phyloP scores from a whole-genome alignment of 1,140 invertebrate genomes.

The Nebria ingens region DNA sequence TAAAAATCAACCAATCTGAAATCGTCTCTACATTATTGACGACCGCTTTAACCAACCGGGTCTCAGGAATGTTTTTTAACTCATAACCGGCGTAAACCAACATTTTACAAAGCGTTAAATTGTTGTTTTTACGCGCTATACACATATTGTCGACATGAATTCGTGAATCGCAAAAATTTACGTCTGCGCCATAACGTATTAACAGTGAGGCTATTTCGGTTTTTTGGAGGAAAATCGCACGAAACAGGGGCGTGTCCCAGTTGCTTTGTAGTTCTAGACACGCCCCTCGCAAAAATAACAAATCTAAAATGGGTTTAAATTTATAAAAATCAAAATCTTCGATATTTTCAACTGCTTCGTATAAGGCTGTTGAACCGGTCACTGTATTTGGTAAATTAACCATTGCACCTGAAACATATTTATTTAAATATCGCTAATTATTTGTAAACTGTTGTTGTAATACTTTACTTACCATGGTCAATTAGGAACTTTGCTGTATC shows the following conservation, averaged over 20 bases:
- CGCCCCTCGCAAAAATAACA: slow-evolving; percentile 36
- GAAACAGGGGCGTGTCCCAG: slow-evolving; percentile 40
- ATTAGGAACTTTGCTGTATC: slow-evolving; percentile 39
- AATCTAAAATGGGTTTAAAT: slow-evolving; percentile 36
- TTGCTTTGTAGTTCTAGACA: slow-evolving; percentile 36
- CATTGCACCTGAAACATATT: slow-evolving; percentile 34
- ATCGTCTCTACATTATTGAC: slow-evolving; percentile 19
- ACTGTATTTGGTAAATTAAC: slow-evolving; percentile 37
- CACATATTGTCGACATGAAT: slow-evolving; percentile 33
- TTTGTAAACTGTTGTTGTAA: not conserved
- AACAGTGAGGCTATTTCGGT: slow-evolving; percentile 18
- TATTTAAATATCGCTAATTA: not conserved
- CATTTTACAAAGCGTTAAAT: slow-evolving; percentile 28
- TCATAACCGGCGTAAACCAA: slow-evolving; percentile 30
- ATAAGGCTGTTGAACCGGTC: slow-evolving; percentile 36
- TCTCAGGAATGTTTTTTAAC: slow-evolving; percentile 22
- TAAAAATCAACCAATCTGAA: slow-evolving; percentile 27
- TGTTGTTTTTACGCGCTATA: slow-evolving; percentile 33
- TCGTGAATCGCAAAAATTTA: slow-evolving; percentile 27
- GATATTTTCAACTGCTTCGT: slow-evolving; percentile 40
- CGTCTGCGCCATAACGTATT: slow-evolving; percentile 30
- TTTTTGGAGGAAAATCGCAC: slow-evolving; percentile 36
- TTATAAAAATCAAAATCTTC: slow-evolving; percentile 17
- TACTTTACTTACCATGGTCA: slow-evolving; percentile 33
- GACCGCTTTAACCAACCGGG: slow-evolving; percentile 23